These are phyloP conservation scores for Phenganax marumi DNA, from an alignment of 92 coral and sea anemone genomes.

Conservation along the genomic window DNA sequence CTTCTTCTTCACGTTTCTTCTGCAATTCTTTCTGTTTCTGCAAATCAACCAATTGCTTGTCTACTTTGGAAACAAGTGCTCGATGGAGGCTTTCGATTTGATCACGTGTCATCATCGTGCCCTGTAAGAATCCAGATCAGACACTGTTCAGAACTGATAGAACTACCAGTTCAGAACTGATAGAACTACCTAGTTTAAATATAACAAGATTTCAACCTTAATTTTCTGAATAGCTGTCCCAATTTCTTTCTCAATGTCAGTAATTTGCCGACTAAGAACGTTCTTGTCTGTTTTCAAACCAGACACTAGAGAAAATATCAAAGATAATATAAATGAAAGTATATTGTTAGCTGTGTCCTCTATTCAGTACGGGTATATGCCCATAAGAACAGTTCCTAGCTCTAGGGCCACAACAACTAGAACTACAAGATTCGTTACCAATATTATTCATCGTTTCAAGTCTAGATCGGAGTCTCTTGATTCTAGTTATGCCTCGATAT, in stretches of 20 bases:
- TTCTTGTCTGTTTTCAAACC: constrained; percentile 81
- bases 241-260: constrained; percentile 68
- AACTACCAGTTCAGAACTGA: too few species aligned
- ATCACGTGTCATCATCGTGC: constrained; percentile 67
- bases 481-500: constrained; percentile 81
- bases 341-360: too few species aligned
- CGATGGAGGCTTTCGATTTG: constrained; percentile 71
- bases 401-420: neutral
- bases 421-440: constrained; percentile 54
- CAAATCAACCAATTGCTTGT: constrained; percentile 73
- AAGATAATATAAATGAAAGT: too few species aligned
- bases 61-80: constrained; percentile 70
- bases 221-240: constrained; percentile 66
- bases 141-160: too few species aligned
- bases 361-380: neutral
- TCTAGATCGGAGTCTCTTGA: constrained; percentile 78
- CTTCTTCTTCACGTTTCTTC: constrained; percentile 88
- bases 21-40: constrained; percentile 80
- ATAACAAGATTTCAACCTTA: constrained; percentile 57
- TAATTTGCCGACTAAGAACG: constrained; percentile 59
- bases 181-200: too few species aligned
- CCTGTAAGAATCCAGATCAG: constrained; percentile 37
- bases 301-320: constrained; percentile 43
- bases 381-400: neutral
- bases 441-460: constrained; percentile 67